Evolutionary conservation across 2,888 invertebrate species (phyloP).

Genomic region (Byasa hedistus): DNA sequence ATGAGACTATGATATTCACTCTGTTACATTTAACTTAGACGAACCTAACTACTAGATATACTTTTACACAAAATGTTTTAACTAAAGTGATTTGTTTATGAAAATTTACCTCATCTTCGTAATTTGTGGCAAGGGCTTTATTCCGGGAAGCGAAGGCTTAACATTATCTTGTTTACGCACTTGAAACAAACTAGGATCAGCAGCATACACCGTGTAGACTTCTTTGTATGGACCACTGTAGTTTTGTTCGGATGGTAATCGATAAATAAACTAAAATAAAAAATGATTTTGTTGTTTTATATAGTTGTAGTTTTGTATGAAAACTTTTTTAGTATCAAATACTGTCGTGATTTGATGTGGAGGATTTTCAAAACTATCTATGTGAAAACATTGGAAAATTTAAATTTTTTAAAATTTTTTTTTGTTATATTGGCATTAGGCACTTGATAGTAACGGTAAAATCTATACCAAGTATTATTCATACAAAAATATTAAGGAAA

Average conservation of each 20-base stretch:
- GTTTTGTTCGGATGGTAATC: slow-evolving; percentile 86
- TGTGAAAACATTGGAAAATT: no score
- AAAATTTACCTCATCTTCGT: slow-evolving; percentile 80
- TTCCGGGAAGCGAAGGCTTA: slow-evolving; percentile 62
- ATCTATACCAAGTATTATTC: background rate
- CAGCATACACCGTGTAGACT: slow-evolving; percentile 88
- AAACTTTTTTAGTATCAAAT: no score
- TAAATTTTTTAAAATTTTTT: no score
- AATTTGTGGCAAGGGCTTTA: slow-evolving; percentile 77
- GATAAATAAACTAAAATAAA: slow-evolving; percentile 85
- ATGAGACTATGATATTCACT: no score
- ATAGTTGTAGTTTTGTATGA: background rate
- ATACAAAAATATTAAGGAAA: background rate
- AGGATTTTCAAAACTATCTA: no score
- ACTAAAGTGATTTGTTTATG: background rate
- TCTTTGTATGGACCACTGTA: slow-evolving; percentile 87
- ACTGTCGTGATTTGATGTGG: no score
- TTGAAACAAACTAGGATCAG: slow-evolving; percentile 90
- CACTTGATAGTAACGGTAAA: background rate
- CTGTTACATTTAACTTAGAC: no score
- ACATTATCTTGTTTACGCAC: slow-evolving; percentile 56
- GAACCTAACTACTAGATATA: no score
- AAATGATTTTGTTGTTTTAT: background rate
- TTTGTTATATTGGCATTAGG: no score
- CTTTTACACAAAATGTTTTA: no score